A percentile compares a stretch with the other conserved stretches of the same genome.
These are phyloP conservation scores for Archilochus colubris DNA, from an alignment of 2,113 vertebrate species.

Conservation along the genomic window DNA sequence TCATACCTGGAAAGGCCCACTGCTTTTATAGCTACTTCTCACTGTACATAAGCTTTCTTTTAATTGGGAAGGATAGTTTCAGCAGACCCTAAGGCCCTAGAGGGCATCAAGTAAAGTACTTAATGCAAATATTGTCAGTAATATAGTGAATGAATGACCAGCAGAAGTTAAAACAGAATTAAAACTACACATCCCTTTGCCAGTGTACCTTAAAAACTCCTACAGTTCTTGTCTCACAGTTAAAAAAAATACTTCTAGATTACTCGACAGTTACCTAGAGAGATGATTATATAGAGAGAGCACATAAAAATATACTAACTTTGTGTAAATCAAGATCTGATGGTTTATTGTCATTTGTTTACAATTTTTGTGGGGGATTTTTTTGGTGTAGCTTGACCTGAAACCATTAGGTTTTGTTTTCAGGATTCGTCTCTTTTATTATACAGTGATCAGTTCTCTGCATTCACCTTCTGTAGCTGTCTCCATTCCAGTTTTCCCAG, in stretches of 20 bases:
- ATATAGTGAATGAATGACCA: neutral
- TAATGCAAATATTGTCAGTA: neutral
- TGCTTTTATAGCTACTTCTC: neutral
- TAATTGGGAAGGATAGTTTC: neutral
- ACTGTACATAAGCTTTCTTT: neutral
- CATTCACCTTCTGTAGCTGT: conserved; percentile 24
- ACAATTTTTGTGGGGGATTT: neutral
- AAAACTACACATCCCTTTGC: neutral
- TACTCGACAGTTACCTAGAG: neutral
- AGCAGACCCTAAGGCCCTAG: neutral
- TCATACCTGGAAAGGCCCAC: neutral
- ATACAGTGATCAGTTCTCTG: conserved; percentile 44
- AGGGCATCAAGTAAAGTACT: neutral
- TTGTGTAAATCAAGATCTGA: conserved; percentile 50
- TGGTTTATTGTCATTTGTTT: conserved; percentile 74
- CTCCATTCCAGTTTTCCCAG: conserved; percentile 45
- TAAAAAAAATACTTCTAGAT: neutral
- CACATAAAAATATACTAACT: neutral
- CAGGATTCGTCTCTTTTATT: conserved; percentile 20
- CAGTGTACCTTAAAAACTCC: neutral
- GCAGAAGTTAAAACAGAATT: neutral
- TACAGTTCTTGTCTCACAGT: neutral
- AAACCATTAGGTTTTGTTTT: conserved; percentile 47
- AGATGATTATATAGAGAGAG: neutral
- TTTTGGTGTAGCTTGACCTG: conserved; percentile 61